Base-by-base conservation (phyloP, 2,888 invertebrate genomes). In the Lamellibrachia satsuma region DNA sequence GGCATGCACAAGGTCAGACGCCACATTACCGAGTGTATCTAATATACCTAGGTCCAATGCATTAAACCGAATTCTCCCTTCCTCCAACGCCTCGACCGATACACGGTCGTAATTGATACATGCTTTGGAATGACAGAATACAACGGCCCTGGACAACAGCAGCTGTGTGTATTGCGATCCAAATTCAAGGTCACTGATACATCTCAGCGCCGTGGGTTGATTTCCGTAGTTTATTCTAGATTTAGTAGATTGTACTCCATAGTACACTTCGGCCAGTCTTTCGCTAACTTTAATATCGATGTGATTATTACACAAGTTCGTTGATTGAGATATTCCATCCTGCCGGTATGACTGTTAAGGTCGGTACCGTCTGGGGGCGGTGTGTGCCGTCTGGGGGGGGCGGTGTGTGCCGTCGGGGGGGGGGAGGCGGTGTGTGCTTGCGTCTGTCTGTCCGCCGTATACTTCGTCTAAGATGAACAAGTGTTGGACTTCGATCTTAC, bases 1-100 rank as follows among this genome's bases (percentile, higher is more conserved):
- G 75, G 75, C n/a, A 75, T 75, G 75, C 75, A 39, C n/a, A 22
- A 75, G 75, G 75, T 75, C 75, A 75, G 75, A 75, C 75, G 75
- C 22, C 75, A n/a, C 15, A 75, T 75, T 75, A 75, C n/a, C 75
- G 75, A 75, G 75, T 75, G 75, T 75, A 75, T 75, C 15, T 75
- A 6, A 75, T 75, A 75, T 22, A 75, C 75, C 6, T 75, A 22
- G 75, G 75, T 75, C 22, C 22, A 75, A 75, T 75, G 75, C 75
- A n/a, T 22, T 22, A 15, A 75, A 22, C n/a, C n/a, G 75, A 75
- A 22, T 75, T 22, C 75, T 22, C 75, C n/a, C 3, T 75, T 75
- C 75, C n/a, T 15, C 75, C 75, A 75, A 22, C 75, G 75, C 75
- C 75, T 8, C 22, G 75, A n/a, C 75, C 11, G 75, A 75, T 75